These are phyloP conservation scores for Oriolus oriolus DNA, from an alignment of 2,113 vertebrate species.

Conservation along the genomic window DNA sequence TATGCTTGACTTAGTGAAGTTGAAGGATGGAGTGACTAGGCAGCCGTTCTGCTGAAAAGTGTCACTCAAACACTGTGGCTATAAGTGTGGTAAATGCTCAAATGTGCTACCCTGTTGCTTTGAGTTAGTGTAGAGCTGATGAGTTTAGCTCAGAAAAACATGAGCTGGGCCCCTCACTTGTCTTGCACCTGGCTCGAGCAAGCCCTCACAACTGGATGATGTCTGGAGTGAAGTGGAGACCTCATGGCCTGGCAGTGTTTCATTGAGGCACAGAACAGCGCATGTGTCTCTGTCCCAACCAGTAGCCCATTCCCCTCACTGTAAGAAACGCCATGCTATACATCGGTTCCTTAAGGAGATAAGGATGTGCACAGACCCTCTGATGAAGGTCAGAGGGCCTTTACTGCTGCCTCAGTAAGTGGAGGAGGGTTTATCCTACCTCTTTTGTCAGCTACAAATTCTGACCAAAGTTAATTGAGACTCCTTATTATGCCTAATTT, in stretches of 20 bases:
- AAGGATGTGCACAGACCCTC: not conserved
- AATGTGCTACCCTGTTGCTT: not conserved
- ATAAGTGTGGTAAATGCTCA: not conserved
- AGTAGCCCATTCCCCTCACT: not conserved
- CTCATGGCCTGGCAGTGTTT: too few species aligned
- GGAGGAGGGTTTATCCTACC: not conserved
- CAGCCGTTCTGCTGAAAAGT: not conserved
- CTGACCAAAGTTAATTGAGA: not conserved
- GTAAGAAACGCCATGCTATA: not conserved
- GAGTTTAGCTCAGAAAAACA: not conserved
- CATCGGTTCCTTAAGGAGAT: not conserved
- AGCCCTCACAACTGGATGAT: not conserved
- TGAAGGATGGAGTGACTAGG: not conserved
- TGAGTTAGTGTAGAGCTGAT: not conserved
- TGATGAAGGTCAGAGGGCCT: not conserved
- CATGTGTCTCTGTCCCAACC: not conserved
- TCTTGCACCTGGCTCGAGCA: accelerated
- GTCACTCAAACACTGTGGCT: not conserved
- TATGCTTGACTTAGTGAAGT: not conserved
- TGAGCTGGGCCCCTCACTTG: not conserved
- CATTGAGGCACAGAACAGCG: not conserved
- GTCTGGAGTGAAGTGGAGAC: not conserved
- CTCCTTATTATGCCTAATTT: not conserved
- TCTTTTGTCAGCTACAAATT: not conserved
- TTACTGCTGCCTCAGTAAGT: not conserved